These are phyloP conservation scores for Gallinago nigripennis DNA, from an alignment of 2,797 vertebrate species.

Conservation along the genomic window DNA sequence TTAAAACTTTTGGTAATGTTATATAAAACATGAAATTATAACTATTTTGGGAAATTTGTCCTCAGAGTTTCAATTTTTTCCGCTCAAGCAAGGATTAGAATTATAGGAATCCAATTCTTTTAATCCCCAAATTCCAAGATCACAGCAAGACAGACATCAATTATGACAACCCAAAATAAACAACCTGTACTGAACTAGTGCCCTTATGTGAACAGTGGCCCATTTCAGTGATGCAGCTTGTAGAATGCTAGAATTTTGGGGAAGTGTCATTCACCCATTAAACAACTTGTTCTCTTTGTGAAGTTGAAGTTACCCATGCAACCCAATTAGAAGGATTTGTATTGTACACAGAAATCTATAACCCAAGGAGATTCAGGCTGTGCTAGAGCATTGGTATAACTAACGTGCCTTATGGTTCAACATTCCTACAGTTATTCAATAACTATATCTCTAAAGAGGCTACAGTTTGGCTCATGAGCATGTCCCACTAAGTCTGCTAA, in stretches of 20 bases:
- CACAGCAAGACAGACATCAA: not conserved
- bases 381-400: not conserved
- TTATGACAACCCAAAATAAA: not conserved
- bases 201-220: fast-evolving
- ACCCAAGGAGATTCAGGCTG: not conserved
- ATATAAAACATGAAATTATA: not conserved
- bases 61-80: not conserved
- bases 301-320: not conserved
- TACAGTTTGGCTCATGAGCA: not conserved
- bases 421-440: not conserved
- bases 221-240: not conserved
- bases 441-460: fast-evolving
- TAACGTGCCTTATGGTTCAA: not conserved
- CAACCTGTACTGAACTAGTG: not conserved
- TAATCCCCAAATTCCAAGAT: not conserved
- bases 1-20: not conserved
- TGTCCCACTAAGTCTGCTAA: not conserved
- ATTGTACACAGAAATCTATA: not conserved
- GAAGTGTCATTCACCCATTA: not conserved
- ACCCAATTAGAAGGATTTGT: not conserved
- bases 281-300: not conserved
- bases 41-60: not conserved
- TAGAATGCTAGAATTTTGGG: not conserved
- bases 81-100: not conserved
- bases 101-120: not conserved